Evolutionary conservation across 2,888 invertebrate species (phyloP), one percentile per base, ranked within the genome.

Genomic region (Euzophera pinguis): DNA sequence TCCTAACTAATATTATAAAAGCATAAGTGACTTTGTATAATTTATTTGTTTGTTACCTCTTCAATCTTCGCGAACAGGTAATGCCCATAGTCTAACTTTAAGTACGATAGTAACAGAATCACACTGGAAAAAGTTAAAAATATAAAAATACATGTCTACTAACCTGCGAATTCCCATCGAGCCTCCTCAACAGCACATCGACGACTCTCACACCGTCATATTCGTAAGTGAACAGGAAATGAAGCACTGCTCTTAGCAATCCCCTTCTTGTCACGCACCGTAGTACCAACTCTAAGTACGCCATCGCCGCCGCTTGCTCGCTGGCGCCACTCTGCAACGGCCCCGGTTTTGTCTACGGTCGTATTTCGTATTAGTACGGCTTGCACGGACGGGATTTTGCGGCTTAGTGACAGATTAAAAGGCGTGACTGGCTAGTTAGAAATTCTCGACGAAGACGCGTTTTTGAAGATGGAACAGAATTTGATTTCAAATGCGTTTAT

Each of bases 221-320:
- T 75, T 95, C 94, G 71, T 93, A 93, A 63, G 93, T 93, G 65
- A 96, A 85, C 43, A 99, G 91, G 89, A 99, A 98, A 76, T 94
- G 94, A 22, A 99, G 91, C 67, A 98, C 93, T 0, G 96, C 93
- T 62, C 94, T 92, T 62, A 98, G 87, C 50, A 99, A 89, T 0
- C 96, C 95, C 0, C 96, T 94, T 64, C 96, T 95, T 0, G 96
- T 95, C 10, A 97, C 95, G 49, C 96, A 96, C 47, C 98, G 93
- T 58, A 99, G 82, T 67, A 97, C 94, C 62, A 99, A 90, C 84
- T 99, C 98, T 58, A 98, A 92, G 85, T 99, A 99, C 6, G 97
- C 96, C 73, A 96, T 98, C 8, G 98, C 97, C 47, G 98, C 96
- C 54, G 97, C 94, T 75, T 98, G 94, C 81, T 99, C 98, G 62